phyloP scores from a whole-genome alignment of 2,888 invertebrate genomes.

The Xylota sylvarum region DNA sequence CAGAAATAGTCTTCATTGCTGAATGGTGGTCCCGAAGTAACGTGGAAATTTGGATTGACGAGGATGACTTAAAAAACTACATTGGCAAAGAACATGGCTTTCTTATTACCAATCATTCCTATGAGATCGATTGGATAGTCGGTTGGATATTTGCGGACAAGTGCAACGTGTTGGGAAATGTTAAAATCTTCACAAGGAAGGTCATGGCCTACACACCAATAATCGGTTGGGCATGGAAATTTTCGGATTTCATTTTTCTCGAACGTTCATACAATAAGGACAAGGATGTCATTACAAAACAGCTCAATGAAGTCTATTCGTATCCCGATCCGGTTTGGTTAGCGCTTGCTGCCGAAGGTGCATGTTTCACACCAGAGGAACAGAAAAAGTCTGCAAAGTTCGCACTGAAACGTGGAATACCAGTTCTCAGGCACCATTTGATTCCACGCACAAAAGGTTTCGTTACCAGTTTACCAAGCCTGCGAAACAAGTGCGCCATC shows the following conservation, averaged over 20 bases:
- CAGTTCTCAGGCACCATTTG: slow-evolving; percentile 94
- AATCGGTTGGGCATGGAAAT: slow-evolving; percentile 98
- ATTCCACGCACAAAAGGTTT: slow-evolving; percentile 98
- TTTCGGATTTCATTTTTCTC: slow-evolving; percentile 97
- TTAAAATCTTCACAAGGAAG: slow-evolving; percentile 98
- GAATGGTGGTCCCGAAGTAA: slow-evolving; percentile 97
- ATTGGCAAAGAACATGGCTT: slow-evolving; percentile 95
- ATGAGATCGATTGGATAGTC: slow-evolving; percentile 98
- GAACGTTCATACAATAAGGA: slow-evolving; percentile 97
- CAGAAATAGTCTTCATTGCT: slow-evolving; percentile 95
- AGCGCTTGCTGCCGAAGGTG: slow-evolving; percentile 96
- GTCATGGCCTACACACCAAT: slow-evolving; percentile 95
- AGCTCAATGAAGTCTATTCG: slow-evolving; percentile 92
- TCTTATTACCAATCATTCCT: slow-evolving; percentile 96
- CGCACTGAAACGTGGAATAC: slow-evolving; percentile 93
- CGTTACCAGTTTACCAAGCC: slow-evolving; percentile 92
- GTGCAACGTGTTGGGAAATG: slow-evolving; percentile 93
- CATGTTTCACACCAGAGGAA: slow-evolving; percentile 94
- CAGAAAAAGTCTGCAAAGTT: slow-evolving; percentile 95
- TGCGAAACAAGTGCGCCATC: slow-evolving; percentile 93
- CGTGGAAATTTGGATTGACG: slow-evolving; percentile 91
- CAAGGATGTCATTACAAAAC: slow-evolving; percentile 91
- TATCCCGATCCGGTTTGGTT: slow-evolving; percentile 97
- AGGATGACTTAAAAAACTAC: slow-evolving; percentile 91
- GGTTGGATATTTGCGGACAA: slow-evolving; percentile 96